Conservation (phyloP, 2,113 vertebrate species). For the Corynorhinus townsendii region DNA sequence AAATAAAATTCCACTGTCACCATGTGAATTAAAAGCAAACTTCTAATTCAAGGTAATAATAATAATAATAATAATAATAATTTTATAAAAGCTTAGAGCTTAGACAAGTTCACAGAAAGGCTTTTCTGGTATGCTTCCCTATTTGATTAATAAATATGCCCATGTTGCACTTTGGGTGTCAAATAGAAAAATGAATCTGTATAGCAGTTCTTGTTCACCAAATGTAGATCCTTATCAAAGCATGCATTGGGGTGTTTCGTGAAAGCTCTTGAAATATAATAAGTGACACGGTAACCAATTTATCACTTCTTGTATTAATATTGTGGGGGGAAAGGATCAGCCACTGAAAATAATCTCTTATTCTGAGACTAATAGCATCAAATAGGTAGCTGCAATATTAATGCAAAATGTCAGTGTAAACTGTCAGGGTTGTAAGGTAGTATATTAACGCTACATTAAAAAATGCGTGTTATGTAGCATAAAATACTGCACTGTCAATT, state of each 20-base stretch:
- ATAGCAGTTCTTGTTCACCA: neutral
- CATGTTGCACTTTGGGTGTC: neutral
- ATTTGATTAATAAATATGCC: neutral
- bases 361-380: neutral
- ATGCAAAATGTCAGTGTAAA: conserved; percentile 14
- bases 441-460: conserved; percentile 32
- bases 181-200: conserved; percentile 18
- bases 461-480: neutral
- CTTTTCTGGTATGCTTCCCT: neutral
- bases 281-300: neutral
- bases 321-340: neutral
- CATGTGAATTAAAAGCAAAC: neutral
- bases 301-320: neutral
- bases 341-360: neutral
- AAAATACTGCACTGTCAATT: conserved; percentile 25
- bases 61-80: neutral
- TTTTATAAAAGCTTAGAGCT: neutral
- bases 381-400: conserved; percentile 31
- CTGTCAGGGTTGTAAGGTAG: conserved; percentile 9
- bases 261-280: neutral
- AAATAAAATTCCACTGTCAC: neutral
- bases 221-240: neutral
- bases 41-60: neutral
- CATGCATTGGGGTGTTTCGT: neutral
- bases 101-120: neutral